phyloP scores from a whole-genome alignment of 2,113 vertebrate genomes.

The Equus przewalskii region DNA sequence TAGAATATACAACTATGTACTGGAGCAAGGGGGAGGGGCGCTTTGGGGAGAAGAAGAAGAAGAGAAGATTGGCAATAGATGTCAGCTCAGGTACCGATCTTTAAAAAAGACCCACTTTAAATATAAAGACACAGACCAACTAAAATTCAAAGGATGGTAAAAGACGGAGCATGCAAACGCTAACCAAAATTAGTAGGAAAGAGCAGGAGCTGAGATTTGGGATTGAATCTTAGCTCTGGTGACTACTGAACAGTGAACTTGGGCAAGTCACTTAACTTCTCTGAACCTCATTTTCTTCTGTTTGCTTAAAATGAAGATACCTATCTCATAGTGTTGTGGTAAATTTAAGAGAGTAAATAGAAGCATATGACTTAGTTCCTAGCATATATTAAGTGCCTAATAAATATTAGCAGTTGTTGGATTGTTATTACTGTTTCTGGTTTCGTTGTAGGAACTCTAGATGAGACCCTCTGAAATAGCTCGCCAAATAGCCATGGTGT shows the following conservation, averaged over 20 bases:
- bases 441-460: not conserved
- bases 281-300: not conserved
- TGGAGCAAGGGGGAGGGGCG: too few relatives aligned
- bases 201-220: not conserved
- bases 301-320: slow-evolving; percentile 9
- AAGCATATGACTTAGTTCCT: not conserved
- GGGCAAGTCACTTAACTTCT: not conserved
- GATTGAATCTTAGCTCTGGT: not conserved
- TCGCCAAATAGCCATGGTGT: not conserved
- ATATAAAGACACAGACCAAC: not conserved
- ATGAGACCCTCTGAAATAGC: not conserved
- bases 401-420: not conserved
- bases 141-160: not conserved
- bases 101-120: not conserved
- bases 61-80: too few relatives aligned
- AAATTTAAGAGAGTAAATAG: not conserved
- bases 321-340: not conserved
- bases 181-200: not conserved
- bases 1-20: too few relatives aligned
- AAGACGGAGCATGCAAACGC: not conserved
- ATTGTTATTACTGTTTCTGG: not conserved
- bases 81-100: too few relatives aligned
- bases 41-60: too few relatives aligned
- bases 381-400: not conserved
- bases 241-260: not conserved